phyloP scores from a whole-genome alignment of 1,140 invertebrate species.

The Drosophila nasuta region DNA sequence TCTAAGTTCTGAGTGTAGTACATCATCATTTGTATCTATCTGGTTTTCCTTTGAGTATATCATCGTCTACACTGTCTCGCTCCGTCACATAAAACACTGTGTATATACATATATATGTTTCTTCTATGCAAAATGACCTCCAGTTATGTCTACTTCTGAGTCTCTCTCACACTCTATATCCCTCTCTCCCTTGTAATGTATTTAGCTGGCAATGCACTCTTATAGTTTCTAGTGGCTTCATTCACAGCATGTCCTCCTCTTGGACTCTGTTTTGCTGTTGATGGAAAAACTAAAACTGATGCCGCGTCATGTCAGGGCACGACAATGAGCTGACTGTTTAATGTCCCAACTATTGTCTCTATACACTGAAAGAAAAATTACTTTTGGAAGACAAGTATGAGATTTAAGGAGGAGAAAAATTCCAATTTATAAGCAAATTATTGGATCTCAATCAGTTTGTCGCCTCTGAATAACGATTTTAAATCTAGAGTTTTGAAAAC shows the following conservation, averaged over 20 bases:
- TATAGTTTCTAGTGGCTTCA: conserved; percentile 76
- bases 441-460: no score
- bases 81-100: conserved; percentile 8
- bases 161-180: not conserved
- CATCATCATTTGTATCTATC: not conserved
- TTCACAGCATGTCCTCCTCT: conserved; percentile 48
- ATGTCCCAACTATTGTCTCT: conserved; percentile 48
- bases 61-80: conserved; percentile 53
- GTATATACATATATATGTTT: conserved; percentile 55
- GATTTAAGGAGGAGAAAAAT: no score
- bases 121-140: conserved; percentile 69
- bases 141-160: conserved; percentile 51
- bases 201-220: conserved; percentile 60
- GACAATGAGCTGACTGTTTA: conserved; percentile 80
- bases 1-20: not conserved
- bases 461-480: no score
- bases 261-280: conserved; percentile 20
- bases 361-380: no score
- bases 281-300: conserved; percentile 74
- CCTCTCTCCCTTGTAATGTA: conserved; percentile 4
- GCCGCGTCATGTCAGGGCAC: conserved; percentile 63
- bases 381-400: no score
- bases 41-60: conserved; percentile 41
- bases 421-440: no score
- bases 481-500: no score